Conservation (phyloP, 1,140 invertebrate species). For the Drosophila nikananu region DNA sequence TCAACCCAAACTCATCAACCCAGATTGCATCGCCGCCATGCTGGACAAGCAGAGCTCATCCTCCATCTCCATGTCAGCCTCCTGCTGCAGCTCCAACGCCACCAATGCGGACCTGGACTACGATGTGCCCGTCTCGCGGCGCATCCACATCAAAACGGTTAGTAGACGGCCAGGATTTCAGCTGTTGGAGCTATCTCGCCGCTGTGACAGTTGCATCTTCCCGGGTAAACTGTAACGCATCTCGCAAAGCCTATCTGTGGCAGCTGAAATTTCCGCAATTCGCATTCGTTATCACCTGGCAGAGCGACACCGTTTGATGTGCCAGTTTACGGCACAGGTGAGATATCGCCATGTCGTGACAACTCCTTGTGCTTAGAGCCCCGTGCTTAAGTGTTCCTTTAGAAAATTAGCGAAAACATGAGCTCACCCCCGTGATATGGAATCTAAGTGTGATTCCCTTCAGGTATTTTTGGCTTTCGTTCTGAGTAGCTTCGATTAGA, state of each 20-base stretch:
- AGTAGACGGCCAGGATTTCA: slow-evolving; percentile 55
- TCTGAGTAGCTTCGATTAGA: slow-evolving; percentile 27
- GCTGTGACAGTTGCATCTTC: slow-evolving; percentile 11
- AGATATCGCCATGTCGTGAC: slow-evolving; percentile 63
- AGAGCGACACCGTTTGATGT: slow-evolving; percentile 58
- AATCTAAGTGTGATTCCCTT: slow-evolving; percentile 23
- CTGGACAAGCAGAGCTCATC: slow-evolving; percentile 65
- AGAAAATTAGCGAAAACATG: slow-evolving; percentile 23
- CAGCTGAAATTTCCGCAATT: slow-evolving; percentile 69
- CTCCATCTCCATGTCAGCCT: slow-evolving; percentile 61
- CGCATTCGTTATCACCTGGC: slow-evolving; percentile 74
- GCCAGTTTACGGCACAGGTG: slow-evolving; percentile 65
- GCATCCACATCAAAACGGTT: slow-evolving; percentile 79
- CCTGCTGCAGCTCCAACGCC: slow-evolving; percentile 73
- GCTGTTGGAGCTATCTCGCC: slow-evolving; percentile 19
- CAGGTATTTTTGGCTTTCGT: slow-evolving; percentile 9
- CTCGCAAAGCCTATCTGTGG: slow-evolving; percentile 39
- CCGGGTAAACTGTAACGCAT: slow-evolving; percentile 63
- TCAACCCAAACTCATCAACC: background rate
- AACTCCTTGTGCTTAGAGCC: slow-evolving; percentile 30
- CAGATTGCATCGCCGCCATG: slow-evolving; percentile 49
- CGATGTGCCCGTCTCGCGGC: slow-evolving; percentile 75
- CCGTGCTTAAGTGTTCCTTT: slow-evolving; percentile 11
- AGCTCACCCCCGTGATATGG: slow-evolving; percentile 31
- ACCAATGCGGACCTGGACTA: slow-evolving; percentile 77